Base-by-base conservation (phyloP, 2,113 vertebrate genomes). In the Tachysurus fulvidraco region DNA sequence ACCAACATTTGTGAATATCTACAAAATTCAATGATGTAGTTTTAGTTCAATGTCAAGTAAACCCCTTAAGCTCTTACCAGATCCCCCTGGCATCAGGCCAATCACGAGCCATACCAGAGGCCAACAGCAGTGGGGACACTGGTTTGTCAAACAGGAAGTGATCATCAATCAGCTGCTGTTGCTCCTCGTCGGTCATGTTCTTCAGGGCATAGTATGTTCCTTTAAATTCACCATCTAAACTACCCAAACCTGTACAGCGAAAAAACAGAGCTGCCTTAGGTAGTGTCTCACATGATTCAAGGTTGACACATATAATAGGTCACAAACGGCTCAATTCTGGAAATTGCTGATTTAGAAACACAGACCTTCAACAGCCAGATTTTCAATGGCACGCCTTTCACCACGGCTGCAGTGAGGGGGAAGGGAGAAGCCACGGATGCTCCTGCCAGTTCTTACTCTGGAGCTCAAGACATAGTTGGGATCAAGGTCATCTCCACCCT, bases 111-210 rank as follows among this genome's bases (percentile, higher is more conserved):
- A 98, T 98, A 64, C 97, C 97, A 36, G 97, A 98, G 9, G 97
- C 96, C 93, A 98, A 93, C 54, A 99, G 95, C 86, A 98, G 94
- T 3, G 97, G 97, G 88, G 97, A 99, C 81, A 99, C 96, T 0
- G 97, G 97, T 91, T 99, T 99, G 92, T 99, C 97, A 64, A 99
- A 99, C 89, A 98, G 94, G 93, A 99, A 98, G 94, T 99, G 97
- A 93, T 99, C 97, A 89, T 99, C 97, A 54, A 99, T 99, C 80
- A 98, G 96, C 94, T 98, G 97, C 94, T 99, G 97, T 92, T 99
- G 97, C 90, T 98, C 97, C n/a, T 97, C 95, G 12, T 99, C 97
- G 0, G 96, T 97, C 97, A 98, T 98, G 94, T 96, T 96, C 92
- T 96, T 97, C 90, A 99, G 92, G 46, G 97, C 96, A 44, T 98